Evolutionary conservation across 2,888 invertebrate genomes (phyloP).

Genomic region (Patella pellucida): DNA sequence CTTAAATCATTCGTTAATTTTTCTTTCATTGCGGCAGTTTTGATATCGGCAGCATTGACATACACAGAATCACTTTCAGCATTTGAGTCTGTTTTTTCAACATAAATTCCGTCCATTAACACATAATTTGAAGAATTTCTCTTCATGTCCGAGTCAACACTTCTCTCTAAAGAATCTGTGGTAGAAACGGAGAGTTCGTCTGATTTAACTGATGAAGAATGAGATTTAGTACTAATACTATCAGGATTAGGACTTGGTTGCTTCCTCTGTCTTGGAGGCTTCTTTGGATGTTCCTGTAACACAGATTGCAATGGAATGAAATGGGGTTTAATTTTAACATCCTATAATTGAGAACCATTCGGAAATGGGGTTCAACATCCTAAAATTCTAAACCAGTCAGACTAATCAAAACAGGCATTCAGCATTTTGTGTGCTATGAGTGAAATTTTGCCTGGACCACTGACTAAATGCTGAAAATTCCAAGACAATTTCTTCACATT

Average conservation of each 20-base stretch:
- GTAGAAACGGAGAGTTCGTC: slow-evolving; percentile 6
- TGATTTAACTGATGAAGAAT: slow-evolving; percentile 12
- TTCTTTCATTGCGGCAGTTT: neutral
- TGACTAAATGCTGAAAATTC: too few relatives aligned
- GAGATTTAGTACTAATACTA: slow-evolving; percentile 15
- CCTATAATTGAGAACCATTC: too few relatives aligned
- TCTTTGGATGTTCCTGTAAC: slow-evolving; percentile 46
- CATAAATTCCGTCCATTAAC: neutral
- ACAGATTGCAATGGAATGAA: neutral
- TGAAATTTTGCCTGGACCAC: too few relatives aligned
- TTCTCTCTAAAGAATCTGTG: slow-evolving; percentile 1
- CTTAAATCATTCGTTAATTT: neutral
- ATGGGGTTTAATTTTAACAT: neutral
- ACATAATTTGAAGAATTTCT: neutral
- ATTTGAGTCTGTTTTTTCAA: neutral
- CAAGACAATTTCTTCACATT: too few relatives aligned
- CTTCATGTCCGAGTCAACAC: neutral
- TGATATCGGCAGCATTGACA: neutral
- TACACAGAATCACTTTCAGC: neutral
- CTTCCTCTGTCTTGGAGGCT: slow-evolving; percentile 52
- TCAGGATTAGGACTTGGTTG: slow-evolving; percentile 32
- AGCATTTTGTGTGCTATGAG: too few relatives aligned
- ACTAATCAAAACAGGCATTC: too few relatives aligned
- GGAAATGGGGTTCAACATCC: too few relatives aligned
- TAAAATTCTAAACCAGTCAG: too few relatives aligned